Percentiles rank a stretch among this genome's conserved stretches.
phyloP scores from a whole-genome alignment of 2,888 invertebrate genomes.

The Balanococcus diminutus region DNA sequence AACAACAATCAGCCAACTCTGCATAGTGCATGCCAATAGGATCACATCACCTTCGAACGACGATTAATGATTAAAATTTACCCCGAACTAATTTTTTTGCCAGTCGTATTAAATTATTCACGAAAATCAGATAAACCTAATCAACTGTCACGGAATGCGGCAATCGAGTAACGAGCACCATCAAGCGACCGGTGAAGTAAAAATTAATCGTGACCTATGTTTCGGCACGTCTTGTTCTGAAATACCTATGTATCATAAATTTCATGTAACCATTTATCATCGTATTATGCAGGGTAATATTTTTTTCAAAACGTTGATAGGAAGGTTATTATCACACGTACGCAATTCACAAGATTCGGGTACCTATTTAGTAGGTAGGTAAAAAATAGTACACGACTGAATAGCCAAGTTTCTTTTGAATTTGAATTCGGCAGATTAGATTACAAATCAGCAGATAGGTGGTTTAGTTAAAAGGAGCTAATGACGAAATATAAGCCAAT shows the following conservation, averaged over 20 bases:
- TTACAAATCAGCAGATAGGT: too few species aligned
- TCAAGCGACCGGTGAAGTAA: not conserved
- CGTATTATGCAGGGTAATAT: not conserved
- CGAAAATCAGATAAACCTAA: not conserved
- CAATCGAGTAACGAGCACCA: not conserved
- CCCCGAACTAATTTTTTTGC: not conserved
- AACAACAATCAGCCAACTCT: not conserved
- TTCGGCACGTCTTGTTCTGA: conserved; percentile 10
- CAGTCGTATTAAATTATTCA: not conserved
- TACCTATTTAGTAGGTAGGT: too few species aligned
- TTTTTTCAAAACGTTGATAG: not conserved
- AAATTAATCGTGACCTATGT: conserved; percentile 31
- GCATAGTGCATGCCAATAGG: not conserved
- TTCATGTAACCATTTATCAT: not conserved
- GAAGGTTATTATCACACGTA: not conserved
- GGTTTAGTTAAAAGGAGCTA: too few species aligned
- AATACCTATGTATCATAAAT: too few species aligned
- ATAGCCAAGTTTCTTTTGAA: too few species aligned
- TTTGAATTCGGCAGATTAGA: too few species aligned
- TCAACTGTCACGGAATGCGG: not conserved
- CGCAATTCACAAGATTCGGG: not conserved
- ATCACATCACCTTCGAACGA: not conserved
- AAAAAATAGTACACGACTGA: too few species aligned
- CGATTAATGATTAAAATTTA: conserved; percentile 14
- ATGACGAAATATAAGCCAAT: too few species aligned